These are phyloP conservation scores for Natator depressus DNA, from an alignment of 2,113 vertebrate species.

Conservation along the genomic window DNA sequence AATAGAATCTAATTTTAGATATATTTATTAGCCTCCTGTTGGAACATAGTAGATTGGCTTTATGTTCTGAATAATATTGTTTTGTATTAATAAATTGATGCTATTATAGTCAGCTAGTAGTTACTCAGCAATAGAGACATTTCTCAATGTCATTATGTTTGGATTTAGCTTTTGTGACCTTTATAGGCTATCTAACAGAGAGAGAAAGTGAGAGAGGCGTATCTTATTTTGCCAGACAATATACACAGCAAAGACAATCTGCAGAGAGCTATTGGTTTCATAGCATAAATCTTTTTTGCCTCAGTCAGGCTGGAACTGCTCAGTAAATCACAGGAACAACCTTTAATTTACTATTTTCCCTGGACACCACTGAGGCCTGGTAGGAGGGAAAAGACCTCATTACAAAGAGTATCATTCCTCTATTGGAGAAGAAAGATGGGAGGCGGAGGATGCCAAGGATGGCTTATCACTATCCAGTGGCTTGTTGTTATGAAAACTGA, in stretches of 20 bases:
- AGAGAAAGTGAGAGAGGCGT: slow-evolving; percentile 50
- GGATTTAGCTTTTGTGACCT: slow-evolving; percentile 75
- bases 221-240: slow-evolving; percentile 58
- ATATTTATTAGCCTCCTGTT: slow-evolving; percentile 42
- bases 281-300: slow-evolving; percentile 70
- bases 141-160: slow-evolving; percentile 46
- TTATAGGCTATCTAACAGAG: slow-evolving; percentile 52
- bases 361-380: slow-evolving; percentile 32
- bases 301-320: slow-evolving; percentile 58
- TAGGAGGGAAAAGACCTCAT: slow-evolving; percentile 59
- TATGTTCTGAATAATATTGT: slow-evolving; percentile 38
- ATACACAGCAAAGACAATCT: slow-evolving; percentile 37
- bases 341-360: slow-evolving; percentile 74
- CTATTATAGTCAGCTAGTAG: slow-evolving; percentile 47
- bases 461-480: slow-evolving; percentile 9
- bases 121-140: slow-evolving; percentile 52
- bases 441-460: not conserved
- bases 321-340: slow-evolving; percentile 71
- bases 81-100: slow-evolving; percentile 55
- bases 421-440: slow-evolving; percentile 18
- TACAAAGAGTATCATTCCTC: slow-evolving; percentile 36
- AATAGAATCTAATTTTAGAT: slow-evolving; percentile 50
- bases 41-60: slow-evolving; percentile 1
- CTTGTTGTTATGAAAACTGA: slow-evolving; percentile 29
- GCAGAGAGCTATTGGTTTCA: slow-evolving; percentile 57